A percentile compares a stretch with the other conserved stretches of the same genome.
phyloP scores from a whole-genome alignment of 2,797 vertebrate genomes.

The Mergus octosetaceus region DNA sequence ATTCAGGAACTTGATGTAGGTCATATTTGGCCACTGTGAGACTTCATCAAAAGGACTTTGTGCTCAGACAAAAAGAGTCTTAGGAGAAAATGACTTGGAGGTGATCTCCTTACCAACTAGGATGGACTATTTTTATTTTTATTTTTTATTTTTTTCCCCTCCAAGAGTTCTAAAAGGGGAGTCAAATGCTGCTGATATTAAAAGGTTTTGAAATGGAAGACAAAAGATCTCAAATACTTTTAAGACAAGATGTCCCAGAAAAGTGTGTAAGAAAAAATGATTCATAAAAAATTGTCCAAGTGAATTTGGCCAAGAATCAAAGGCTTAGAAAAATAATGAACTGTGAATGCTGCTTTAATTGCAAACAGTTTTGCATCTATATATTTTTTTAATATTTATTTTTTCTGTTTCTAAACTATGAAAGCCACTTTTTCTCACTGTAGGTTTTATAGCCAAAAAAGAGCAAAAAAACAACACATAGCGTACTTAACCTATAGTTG shows the following conservation, averaged over 20 bases:
- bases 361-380: neutral
- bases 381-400: neutral
- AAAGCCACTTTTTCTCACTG: neutral
- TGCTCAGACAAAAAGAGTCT: neutral
- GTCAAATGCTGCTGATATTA: neutral
- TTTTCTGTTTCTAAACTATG: neutral
- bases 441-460: neutral
- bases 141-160: neutral
- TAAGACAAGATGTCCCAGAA: neutral
- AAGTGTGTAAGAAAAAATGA: neutral
- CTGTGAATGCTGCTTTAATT: neutral
- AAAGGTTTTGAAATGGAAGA: neutral
- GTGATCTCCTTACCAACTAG: neutral
- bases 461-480: neutral
- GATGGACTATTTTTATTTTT: constrained; percentile 18
- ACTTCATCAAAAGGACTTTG: constrained; percentile 38
- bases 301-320: neutral
- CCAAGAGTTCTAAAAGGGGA: neutral
- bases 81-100: neutral
- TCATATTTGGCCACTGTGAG: neutral
- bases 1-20: neutral
- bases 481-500: neutral
- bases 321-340: neutral
- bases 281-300: neutral
- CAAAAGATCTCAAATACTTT: neutral